Evolutionary conservation across 92 coral and sea anemone genomes (phyloP).

Genomic region (Desmophyllum pertusum): DNA sequence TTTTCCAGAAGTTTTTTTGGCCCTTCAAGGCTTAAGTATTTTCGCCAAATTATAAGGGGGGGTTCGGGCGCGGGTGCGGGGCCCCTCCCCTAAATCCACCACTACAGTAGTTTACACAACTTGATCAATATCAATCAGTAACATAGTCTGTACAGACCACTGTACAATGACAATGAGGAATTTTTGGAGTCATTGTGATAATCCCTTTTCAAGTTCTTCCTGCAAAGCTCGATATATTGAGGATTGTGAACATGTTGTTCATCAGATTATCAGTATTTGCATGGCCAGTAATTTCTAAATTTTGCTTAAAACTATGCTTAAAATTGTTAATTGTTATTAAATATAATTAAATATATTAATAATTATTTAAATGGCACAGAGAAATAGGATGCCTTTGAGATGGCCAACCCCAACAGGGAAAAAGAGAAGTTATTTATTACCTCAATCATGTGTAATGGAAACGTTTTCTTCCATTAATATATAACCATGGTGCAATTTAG

Average conservation of each 20-base stretch:
- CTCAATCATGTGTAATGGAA: background rate
- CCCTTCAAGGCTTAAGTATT: too few relatives aligned
- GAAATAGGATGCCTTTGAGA: background rate
- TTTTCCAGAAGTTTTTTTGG: too few relatives aligned
- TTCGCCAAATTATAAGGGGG: too few relatives aligned
- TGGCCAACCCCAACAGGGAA: background rate
- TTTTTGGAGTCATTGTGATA: background rate
- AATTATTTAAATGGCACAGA: background rate
- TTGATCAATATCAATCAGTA: too few relatives aligned
- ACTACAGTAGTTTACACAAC: too few relatives aligned
- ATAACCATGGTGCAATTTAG: background rate
- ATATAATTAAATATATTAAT: background rate
- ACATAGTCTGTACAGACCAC: too few relatives aligned
- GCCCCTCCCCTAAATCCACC: too few relatives aligned
- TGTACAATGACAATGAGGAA: background rate
- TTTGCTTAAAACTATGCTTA: background rate
- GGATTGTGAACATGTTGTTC: background rate
- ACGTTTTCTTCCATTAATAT: background rate
- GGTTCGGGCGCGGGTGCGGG: too few relatives aligned
- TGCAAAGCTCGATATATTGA: background rate
- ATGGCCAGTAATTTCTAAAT: background rate
- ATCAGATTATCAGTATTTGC: background rate
- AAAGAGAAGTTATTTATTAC: slow-evolving; percentile 6
- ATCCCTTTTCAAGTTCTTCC: background rate
- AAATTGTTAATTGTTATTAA: background rate